These are phyloP conservation scores for Cheilosia urbana DNA, from an alignment of 2,888 invertebrate species.

Conservation along the genomic window DNA sequence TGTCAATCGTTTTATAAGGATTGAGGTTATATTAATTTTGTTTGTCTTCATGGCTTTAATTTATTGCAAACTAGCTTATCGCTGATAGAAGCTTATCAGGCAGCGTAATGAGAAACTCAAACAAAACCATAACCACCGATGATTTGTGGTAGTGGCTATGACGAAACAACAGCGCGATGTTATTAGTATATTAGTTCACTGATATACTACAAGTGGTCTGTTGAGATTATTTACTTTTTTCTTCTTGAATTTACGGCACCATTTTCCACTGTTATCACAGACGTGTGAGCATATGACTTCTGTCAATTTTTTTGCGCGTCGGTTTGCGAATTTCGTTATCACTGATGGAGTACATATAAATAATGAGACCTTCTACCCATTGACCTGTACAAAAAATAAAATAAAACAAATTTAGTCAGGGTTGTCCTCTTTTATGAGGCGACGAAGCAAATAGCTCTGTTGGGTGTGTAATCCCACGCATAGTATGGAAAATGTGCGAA, in stretches of 20 bases:
- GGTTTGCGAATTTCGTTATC: constrained; percentile 26
- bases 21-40: not conserved
- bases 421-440: not conserved
- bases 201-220: constrained; percentile 12
- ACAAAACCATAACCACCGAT: not conserved
- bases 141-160: constrained; percentile 8
- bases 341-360: constrained; percentile 8
- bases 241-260: constrained; percentile 18
- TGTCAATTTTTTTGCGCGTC: constrained; percentile 14
- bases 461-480: constrained; percentile 1
- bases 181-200: constrained; percentile 23
- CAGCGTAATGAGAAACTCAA: constrained; percentile 18
- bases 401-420: constrained; percentile 13
- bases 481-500: constrained; percentile 3
- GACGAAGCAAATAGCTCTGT: not conserved
- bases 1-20: not conserved
- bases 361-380: constrained; percentile 16
- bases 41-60: not conserved
- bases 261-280: constrained; percentile 31
- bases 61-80: constrained; percentile 11
- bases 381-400: constrained; percentile 20
- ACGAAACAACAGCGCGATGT: constrained; percentile 6
- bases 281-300: constrained; percentile 29
- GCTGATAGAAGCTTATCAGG: constrained; percentile 26
- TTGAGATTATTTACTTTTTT: not conserved